Conservation (phyloP, 2,797 vertebrate species). For the Zalophus californianus region DNA sequence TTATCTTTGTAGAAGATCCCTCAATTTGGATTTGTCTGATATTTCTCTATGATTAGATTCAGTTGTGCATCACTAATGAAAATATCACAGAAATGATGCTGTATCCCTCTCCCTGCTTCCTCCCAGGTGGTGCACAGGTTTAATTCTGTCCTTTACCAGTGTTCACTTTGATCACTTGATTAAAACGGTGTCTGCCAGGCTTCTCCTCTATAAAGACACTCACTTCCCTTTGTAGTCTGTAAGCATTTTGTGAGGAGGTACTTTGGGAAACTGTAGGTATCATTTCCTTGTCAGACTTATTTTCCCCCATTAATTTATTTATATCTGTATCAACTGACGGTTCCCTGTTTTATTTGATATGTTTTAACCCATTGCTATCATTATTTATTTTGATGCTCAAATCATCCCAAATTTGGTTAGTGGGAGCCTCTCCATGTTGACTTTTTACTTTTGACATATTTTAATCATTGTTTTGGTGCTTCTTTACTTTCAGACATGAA, state of each 20-base stretch:
- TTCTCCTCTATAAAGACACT: not conserved
- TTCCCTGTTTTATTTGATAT: not conserved
- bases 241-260: not conserved
- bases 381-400: not conserved
- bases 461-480: not conserved
- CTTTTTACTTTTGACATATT: not conserved
- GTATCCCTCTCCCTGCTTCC: not conserved
- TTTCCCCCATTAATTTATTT: not conserved
- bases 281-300: not conserved
- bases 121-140: not conserved
- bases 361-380: not conserved
- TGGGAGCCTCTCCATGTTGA: not conserved
- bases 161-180: not conserved
- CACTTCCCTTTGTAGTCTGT: not conserved
- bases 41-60: not conserved
- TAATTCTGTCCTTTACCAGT: not conserved
- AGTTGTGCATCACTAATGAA: not conserved
- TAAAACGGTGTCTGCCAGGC: not conserved
- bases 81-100: not conserved
- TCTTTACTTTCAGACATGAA: not conserved
- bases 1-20: not conserved
- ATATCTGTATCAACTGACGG: not conserved
- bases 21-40: not conserved
- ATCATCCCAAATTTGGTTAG: not conserved
- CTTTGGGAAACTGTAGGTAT: not conserved